Conservation (phyloP, 2,888 invertebrate species). For the Spilosoma lubricipeda region DNA sequence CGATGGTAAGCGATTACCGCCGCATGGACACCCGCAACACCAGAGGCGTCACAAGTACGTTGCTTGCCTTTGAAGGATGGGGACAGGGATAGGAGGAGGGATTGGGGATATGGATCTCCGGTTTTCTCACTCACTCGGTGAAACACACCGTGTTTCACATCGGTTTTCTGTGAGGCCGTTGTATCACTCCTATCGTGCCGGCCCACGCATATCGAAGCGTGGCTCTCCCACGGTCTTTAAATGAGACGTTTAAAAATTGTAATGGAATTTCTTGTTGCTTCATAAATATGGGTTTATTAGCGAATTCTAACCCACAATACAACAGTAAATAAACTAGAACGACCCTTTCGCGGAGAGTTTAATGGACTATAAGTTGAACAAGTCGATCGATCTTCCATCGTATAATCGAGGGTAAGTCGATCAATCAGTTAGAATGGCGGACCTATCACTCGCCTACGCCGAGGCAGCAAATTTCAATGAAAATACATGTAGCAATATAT, state of each 20-base stretch:
- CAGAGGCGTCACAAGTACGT: too few species aligned
- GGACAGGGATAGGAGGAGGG: too few species aligned
- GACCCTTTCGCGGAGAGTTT: slow-evolving; percentile 12
- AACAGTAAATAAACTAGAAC: slow-evolving; percentile 8
- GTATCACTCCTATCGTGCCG: too few species aligned
- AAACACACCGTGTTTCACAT: too few species aligned
- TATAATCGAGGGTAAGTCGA: slow-evolving; percentile 26
- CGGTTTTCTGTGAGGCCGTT: too few species aligned
- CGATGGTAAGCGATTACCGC: too few species aligned
- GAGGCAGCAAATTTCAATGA: slow-evolving; percentile 10
- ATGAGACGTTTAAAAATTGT: neutral
- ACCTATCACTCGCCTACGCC: slow-evolving; percentile 30
- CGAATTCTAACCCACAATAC: neutral
- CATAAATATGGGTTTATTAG: neutral
- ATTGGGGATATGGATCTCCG: too few species aligned
- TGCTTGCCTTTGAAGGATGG: too few species aligned
- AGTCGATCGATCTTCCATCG: slow-evolving; percentile 41
- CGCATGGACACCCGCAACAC: too few species aligned
- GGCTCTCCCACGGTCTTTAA: too few species aligned
- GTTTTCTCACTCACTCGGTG: too few species aligned
- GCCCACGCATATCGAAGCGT: too few species aligned
- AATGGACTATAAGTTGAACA: slow-evolving; percentile 33
- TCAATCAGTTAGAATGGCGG: slow-evolving; percentile 41
- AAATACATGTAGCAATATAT: slow-evolving; percentile 4
- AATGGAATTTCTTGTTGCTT: neutral